Evolutionary conservation across 2,888 invertebrate genomes (phyloP), one percentile per base, ranked within the genome.

Genomic region (Leistus spinibarbis): DNA sequence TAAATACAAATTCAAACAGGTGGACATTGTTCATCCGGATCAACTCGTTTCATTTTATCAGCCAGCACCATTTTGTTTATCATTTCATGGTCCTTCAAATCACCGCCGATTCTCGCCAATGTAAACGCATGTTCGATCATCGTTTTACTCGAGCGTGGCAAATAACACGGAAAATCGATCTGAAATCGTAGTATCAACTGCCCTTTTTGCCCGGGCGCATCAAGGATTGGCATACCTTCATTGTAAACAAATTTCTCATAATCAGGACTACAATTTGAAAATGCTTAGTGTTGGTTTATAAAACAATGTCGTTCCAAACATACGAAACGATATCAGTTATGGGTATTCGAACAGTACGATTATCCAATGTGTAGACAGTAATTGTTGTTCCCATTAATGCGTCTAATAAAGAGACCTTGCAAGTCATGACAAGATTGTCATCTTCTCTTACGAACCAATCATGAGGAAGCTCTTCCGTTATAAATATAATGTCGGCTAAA

Each of bases 151-250:
- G 84, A 81, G 78, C 86, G 84, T 13, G 88, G 86, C 66, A 90
- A 80, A 81, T 89, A 88, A 74, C 83, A 80, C 7, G 91, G 91
- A 82, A 89, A 90, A 76, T 86, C 83, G 40, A 90, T 87, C 69
- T 89, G 85, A 82, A 95, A 95, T 72, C 88, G 87, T 78, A 95
- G 88, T 62, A 92, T 88, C 57, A 95, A 84, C 81, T 93, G 89
- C 9, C 95, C 95, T 79, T 88, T 90, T 54, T 89, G 88, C 67
- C 88, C 89, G 62, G 88, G 86, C 80, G 90, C 87, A 72, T 90
- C 89, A 1, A 90, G 87, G 72, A 91, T 83, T 0, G 94, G 94
- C 80, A 95, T 86, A 0, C 95, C 95, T 85, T 95, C 95, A 5
- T 89, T 89, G 69, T 88, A 88, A 0, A 95, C 87, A 0, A 91